Percentiles rank a stretch among this genome's conserved stretches.
phyloP scores from a whole-genome alignment of 1,140 invertebrate genomes.

The Euglossa dilemma region DNA sequence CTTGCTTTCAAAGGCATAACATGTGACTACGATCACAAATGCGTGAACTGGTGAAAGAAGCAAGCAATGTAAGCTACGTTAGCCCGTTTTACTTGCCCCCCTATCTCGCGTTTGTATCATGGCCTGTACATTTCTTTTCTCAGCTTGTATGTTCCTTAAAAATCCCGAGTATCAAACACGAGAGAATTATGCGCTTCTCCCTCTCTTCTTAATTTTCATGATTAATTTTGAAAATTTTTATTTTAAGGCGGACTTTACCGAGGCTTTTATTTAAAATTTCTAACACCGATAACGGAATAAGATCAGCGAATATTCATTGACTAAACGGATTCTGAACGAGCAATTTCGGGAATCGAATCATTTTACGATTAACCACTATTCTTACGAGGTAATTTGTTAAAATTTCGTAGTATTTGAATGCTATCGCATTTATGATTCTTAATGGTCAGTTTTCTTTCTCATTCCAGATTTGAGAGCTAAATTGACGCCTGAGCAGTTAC shows the following conservation, averaged over 20 bases:
- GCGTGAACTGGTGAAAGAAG: background rate
- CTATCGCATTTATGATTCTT: background rate
- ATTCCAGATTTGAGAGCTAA: background rate
- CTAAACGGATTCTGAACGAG: no score
- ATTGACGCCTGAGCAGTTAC: background rate
- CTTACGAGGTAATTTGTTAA: no score
- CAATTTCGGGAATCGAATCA: no score
- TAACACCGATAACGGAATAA: no score
- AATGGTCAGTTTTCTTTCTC: background rate
- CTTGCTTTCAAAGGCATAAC: background rate
- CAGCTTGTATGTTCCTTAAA: constrained; percentile 18
- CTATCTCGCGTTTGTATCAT: background rate
- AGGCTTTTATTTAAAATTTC: no score
- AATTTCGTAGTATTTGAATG: no score
- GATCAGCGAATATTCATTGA: no score
- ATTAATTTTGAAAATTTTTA: background rate
- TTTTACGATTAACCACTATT: no score
- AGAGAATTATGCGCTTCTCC: constrained; percentile 57
- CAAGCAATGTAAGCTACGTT: background rate
- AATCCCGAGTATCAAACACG: constrained; percentile 23
- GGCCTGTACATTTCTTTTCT: constrained; percentile 6
- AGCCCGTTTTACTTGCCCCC: background rate
- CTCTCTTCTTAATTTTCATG: no score
- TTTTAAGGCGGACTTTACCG: background rate
- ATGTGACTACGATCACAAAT: constrained; percentile 19